Base-by-base conservation (phyloP, 92 coral and sea anemone genomes). In the Porites divaricata region DNA sequence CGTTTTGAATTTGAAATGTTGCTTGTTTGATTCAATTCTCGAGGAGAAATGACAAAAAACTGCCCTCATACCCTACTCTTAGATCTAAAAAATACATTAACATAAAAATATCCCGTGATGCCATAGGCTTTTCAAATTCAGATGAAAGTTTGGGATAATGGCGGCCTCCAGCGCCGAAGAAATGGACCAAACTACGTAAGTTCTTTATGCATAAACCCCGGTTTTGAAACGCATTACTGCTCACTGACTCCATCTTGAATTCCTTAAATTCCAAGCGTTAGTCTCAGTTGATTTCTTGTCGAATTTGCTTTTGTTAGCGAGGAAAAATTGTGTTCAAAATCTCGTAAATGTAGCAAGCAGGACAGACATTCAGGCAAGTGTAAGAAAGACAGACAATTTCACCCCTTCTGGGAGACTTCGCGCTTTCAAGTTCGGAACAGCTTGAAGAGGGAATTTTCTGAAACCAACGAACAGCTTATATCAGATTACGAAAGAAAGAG, bases 151-250 rank as follows among this genome's bases (percentile, higher is more conserved):
- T n/a, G 10, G 64, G 64, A 59, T 59, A 59, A 59, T 59, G 64
- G 64, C 64, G 9, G 3, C 64, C 64, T 14, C 64, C 20, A 59
- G 64, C 13, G 64, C 17, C 9, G 1, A 59, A 17, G 16, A 0
- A 57, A 57, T 11, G 13, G 63, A 57, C 10, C 13, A 57, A 57
- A n/a, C 56, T 13, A 10, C 5, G 76, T 45, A 25, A 28, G 76
- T 71, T 12, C 76, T 12, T 15, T 22, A 21, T 2, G 76, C 5
- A 35, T 71, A 71, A 71, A 71, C 76, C 54, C 76, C 13, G 9
- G 76, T 71, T 71, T 70, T 71, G 76, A 71, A 71, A 13, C 20
- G 76, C 17, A 71, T 13, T 71, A 12, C 20, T 28, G n/a, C 22
- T 35, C 11, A 10, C 41, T 26, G 54, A 9, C 76, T 15, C 76